phyloP scores from a whole-genome alignment of 2,113 vertebrate genomes.

The Hydropotes inermis region DNA sequence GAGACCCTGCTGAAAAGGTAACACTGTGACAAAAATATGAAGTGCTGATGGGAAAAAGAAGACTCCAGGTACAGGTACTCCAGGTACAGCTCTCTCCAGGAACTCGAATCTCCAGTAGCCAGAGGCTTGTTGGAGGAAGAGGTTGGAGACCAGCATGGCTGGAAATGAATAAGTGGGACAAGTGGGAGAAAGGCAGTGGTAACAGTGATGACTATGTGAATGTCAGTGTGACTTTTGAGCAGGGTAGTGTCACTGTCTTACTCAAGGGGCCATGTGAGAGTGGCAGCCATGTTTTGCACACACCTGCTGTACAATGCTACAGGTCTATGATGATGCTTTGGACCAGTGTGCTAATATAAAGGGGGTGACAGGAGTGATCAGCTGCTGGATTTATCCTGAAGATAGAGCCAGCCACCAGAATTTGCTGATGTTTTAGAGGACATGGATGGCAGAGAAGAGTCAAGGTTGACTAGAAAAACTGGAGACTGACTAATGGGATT shows the following conservation, averaged over 20 bases:
- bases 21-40: background rate
- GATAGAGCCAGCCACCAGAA: background rate
- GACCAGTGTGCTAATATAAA: too few relatives aligned
- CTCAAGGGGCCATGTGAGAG: background rate
- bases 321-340: too few relatives aligned
- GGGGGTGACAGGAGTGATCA: background rate
- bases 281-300: too few relatives aligned
- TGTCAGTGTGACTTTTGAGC: background rate
- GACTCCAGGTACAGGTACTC: background rate
- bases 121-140: background rate
- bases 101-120: background rate
- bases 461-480: background rate
- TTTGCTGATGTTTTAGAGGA: background rate
- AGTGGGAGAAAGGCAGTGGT: accelerated
- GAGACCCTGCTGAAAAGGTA: background rate
- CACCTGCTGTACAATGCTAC: accelerated
- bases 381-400: background rate
- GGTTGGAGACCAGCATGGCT: too few relatives aligned
- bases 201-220: background rate
- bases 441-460: background rate
- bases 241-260: background rate
- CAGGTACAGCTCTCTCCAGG: too few relatives aligned
- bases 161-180: background rate
- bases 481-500: background rate
- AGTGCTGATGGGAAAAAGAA: too few relatives aligned